phyloP scores from a whole-genome alignment of 2,888 invertebrate species.

The Volucella inflata region DNA sequence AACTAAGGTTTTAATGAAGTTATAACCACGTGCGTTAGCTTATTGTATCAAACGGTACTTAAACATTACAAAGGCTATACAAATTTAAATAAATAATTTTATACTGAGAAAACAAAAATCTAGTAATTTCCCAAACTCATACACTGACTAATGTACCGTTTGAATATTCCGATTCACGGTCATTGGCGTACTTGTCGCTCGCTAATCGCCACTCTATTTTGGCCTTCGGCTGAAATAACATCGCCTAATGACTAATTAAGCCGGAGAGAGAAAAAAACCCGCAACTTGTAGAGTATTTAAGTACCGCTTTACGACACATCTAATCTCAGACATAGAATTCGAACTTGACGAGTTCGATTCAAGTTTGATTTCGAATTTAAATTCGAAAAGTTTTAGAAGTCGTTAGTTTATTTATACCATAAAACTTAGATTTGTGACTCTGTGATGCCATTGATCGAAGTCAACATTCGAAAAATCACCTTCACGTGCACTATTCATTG shows the following conservation, averaged over 20 bases:
- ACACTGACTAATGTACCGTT: neutral
- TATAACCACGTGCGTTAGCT: conserved; percentile 12
- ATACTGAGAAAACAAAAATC: conserved; percentile 20
- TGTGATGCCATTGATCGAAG: conserved; percentile 31
- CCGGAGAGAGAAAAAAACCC: neutral
- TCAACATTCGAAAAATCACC: conserved; percentile 29
- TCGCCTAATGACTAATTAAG: conserved; percentile 63
- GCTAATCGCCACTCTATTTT: conserved; percentile 62
- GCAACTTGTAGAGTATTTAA: conserved; percentile 14
- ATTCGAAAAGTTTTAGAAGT: conserved; percentile 32
- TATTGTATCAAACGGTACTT: conserved; percentile 27
- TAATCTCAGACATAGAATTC: conserved; percentile 29
- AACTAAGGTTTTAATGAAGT: conserved; percentile 11
- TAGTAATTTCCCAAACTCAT: conserved; percentile 5
- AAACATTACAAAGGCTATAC: conserved; percentile 12
- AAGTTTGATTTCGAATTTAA: conserved; percentile 21
- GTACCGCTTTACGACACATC: neutral
- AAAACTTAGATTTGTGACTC: neutral
- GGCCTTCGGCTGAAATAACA: conserved; percentile 66
- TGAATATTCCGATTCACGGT: conserved; percentile 57
- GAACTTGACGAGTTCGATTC: neutral
- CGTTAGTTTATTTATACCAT: neutral
- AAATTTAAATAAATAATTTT: conserved; percentile 34
- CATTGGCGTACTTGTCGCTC: conserved; percentile 69
- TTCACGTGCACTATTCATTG: conserved; percentile 1